Base-by-base conservation (phyloP, 2,797 vertebrate genomes). In the Ataeniobius toweri region DNA sequence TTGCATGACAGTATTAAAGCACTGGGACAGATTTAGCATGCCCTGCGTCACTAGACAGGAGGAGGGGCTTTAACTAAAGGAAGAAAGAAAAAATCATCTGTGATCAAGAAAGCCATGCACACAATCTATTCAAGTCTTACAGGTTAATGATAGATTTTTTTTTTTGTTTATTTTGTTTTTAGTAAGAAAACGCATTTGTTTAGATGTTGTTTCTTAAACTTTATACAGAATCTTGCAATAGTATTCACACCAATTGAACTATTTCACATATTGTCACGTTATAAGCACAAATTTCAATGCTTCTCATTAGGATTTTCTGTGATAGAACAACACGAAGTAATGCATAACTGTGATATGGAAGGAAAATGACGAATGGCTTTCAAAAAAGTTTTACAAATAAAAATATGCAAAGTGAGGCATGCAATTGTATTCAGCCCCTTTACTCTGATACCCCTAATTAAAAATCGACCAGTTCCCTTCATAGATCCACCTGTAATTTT, bases 1-100 rank as follows among this genome's bases (percentile, higher is more conserved):
- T 95, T 95, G 93, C 94, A 95, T 93, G 94, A 95, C 94, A 94
- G 94, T 93, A 95, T 96, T 95, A 96, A 93, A 89, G 89, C 91
- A 93, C 91, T 82, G 91, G 86, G 89, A 88, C 86, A 91, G 95
- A 95, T 95, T 96, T 94, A 93, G 91, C 84, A 82, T 24, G 56
- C 41, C 85, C 86, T 92, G 88, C 85, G 91, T 95, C 94, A 93
- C 87, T 28, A 82, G 80, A 84, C 73, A 73, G 88, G 44, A 83
- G 91, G 90, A 88, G 86, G 85, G 82, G 83, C 88, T 81, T 87
- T 44, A 68, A 56, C 75, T 74, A 78, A 80, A 89, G 87, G 90
- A 92, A 90, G 88, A 81, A 85, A 90, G 83, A 82, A 91, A 88
- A 86, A 82, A 87, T 88, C 91, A 93, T 89, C 89, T 89, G 90